A percentile compares a stretch with the other conserved stretches of the same genome.
Evolutionary conservation across 2,888 invertebrate species (phyloP).

Genomic region (Drosophila koepferae): DNA sequence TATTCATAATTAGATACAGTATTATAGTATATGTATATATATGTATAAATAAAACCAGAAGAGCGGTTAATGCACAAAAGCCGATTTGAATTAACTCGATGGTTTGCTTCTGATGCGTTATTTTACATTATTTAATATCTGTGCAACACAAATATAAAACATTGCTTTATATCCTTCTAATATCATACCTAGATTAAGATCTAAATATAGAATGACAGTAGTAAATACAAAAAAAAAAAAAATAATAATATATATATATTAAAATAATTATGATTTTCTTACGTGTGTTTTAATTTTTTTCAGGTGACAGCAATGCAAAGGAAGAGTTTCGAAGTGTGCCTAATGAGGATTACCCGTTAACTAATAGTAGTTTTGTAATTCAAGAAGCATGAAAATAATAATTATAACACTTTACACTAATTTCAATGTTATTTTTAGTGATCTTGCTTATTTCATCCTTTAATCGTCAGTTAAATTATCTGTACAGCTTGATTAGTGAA

Average conservation of each 20-base stretch:
- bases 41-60: background rate
- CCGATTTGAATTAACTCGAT: background rate
- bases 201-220: too few species aligned
- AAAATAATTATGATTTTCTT: background rate
- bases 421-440: slow-evolving; percentile 11
- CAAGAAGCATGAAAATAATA: slow-evolving; percentile 32
- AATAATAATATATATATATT: background rate
- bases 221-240: too few species aligned
- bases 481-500: background rate
- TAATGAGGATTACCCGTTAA: slow-evolving; percentile 38
- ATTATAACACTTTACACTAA: slow-evolving; percentile 3
- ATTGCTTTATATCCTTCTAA: too few species aligned
- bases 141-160: too few species aligned
- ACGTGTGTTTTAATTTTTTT: slow-evolving; percentile 18
- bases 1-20: too few species aligned
- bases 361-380: slow-evolving; percentile 21
- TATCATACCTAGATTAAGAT: too few species aligned
- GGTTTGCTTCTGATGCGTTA: too few species aligned
- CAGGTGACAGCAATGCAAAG: slow-evolving; percentile 59
- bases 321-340: slow-evolving; percentile 56
- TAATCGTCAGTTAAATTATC: background rate
- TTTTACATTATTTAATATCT: too few species aligned
- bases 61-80: too few species aligned
- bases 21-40: too few species aligned
- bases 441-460: background rate